Evolutionary conservation across 2,113 vertebrate species (phyloP).

Genomic region (Xiphorhynchus elegans): DNA sequence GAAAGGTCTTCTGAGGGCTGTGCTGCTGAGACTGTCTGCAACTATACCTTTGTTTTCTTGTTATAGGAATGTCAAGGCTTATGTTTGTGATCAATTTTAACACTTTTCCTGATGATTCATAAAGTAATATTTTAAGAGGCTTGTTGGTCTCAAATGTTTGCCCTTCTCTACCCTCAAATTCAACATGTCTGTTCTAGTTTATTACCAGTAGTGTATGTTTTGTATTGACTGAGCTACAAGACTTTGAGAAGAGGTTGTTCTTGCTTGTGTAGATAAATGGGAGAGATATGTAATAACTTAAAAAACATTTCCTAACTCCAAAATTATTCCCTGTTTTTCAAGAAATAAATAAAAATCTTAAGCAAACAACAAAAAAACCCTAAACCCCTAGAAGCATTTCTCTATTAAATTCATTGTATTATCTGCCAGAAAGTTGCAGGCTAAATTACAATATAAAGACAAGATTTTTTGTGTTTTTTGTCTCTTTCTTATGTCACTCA

Average conservation of each 20-base stretch:
- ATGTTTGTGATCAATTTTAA: neutral
- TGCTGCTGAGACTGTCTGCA: neutral
- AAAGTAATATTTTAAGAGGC: neutral
- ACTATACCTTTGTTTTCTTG: fast-evolving
- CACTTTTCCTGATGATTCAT: neutral
- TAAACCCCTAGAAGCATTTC: neutral
- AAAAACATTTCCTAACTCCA: neutral
- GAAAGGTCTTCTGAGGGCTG: neutral
- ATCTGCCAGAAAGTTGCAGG: neutral
- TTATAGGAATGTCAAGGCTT: neutral
- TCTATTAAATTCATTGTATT: neutral
- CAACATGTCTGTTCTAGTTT: neutral
- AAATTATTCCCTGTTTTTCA: neutral
- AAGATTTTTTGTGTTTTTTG: neutral
- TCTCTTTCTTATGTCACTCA: neutral
- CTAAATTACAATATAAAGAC: neutral
- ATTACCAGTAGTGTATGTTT: neutral
- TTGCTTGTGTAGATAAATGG: neutral
- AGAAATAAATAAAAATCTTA: neutral
- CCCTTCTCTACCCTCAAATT: neutral
- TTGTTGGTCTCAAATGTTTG: neutral
- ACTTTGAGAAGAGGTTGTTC: neutral
- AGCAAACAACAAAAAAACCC: neutral
- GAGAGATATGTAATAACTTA: neutral
- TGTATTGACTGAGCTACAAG: neutral